Conservation (phyloP, 2,113 vertebrate genomes). For the Rhea pennata region DNA sequence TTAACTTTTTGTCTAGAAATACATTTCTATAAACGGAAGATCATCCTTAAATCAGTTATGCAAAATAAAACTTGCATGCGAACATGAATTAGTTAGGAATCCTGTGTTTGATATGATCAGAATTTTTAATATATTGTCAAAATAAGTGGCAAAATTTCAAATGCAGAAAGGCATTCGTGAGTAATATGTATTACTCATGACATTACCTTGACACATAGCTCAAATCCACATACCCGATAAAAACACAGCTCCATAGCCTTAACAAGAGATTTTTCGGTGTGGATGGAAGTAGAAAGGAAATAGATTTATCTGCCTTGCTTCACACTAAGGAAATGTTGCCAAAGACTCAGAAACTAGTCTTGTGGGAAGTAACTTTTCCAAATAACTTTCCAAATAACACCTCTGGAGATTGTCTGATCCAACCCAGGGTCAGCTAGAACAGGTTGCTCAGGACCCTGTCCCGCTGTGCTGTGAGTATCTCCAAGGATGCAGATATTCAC, state of each 20-base stretch:
- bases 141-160: background rate
- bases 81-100: background rate
- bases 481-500: background rate
- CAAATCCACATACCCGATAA: background rate
- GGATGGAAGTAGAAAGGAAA: background rate
- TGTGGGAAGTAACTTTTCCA: background rate
- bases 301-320: background rate
- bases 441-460: background rate
- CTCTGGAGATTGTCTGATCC: background rate
- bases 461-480: background rate
- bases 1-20: background rate
- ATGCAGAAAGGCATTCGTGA: background rate
- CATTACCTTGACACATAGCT: background rate
- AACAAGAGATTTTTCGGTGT: background rate
- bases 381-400: background rate
- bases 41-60: background rate
- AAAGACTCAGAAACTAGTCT: background rate
- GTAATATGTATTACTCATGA: rapidly evolving
- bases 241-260: background rate
- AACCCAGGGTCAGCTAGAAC: background rate
- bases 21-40: background rate
- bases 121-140: background rate
- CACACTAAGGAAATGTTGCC: background rate
- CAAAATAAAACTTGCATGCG: background rate
- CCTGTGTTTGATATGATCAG: background rate